Base-by-base conservation (phyloP, 2,797 vertebrate genomes). In the Lycodopsis pacificus region DNA sequence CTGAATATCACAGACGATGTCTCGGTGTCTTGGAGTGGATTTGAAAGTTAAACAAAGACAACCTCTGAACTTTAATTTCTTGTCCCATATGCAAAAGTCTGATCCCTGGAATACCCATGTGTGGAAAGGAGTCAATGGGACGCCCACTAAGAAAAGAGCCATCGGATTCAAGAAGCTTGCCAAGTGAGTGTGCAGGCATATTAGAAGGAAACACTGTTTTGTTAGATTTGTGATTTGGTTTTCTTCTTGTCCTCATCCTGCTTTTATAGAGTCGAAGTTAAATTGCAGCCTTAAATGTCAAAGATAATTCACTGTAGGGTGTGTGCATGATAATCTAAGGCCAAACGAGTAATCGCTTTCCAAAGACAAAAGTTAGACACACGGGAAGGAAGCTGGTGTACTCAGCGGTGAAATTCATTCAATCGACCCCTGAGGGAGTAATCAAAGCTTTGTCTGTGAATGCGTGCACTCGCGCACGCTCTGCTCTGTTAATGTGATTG, bases 111-210 rank as follows among this genome's bases (percentile, higher is more conserved):
- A 98, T 87, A 97, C 96, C 34, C 95, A 99, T 0, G 71, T 98
- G 84, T 99, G 98, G 98, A 99, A 98, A 92, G 98, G 97, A 14
- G 95, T 97, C 89, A 99, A 99, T 0, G 98, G 98, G 48, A 99
- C 98, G 0, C 98, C 98, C 27, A 99, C 98, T 12, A 99, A 99
- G 93, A 97, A 98, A 85, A 95, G 97, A 89, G 95, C 97, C 67
- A 99, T 99, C 2, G 97, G 98, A 88, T 99, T 99, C 90, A 99
- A 99, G 94, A 99, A 99, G 86, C 93, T 99, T 71, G 98, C 98
- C 72, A 99, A 99, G 98, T 99, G 86, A 97, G 97, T 96, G 53
- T 48, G 54, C 10, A 34, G 25, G 38, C 20, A 44, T 30, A 44
- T 22, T 5, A 9, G 7, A 66, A 19, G 1, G 22, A 53, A 40